Evolutionary conservation across 2,888 invertebrate genomes (phyloP).

Genomic region (Apodemia hepburni): DNA sequence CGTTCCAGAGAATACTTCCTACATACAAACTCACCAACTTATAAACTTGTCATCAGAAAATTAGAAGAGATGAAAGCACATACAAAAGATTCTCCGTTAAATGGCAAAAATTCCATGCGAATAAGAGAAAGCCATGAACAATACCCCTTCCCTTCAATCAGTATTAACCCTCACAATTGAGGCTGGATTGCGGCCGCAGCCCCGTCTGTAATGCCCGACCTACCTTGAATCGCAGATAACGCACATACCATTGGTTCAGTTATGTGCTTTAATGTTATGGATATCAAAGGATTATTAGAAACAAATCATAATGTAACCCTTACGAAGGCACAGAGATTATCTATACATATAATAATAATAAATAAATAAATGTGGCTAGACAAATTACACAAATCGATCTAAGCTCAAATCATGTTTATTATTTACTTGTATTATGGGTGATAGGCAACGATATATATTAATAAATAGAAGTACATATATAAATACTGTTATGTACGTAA

Average conservation of each 20-base stretch:
- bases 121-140: neutral
- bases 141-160: constrained; percentile 1
- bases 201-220: constrained; percentile 36
- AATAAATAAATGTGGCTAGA: no score
- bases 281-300: constrained; percentile 17
- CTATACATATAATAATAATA: no score
- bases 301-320: neutral
- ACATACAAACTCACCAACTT: no score
- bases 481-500: no score
- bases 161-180: constrained; percentile 38
- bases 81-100: constrained; percentile 1
- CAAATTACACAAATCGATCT: no score
- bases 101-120: neutral
- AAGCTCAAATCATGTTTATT: no score
- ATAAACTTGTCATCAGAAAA: no score
- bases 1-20: no score
- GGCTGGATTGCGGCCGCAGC: constrained; percentile 38
- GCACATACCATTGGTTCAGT: constrained; percentile 36
- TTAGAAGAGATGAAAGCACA: neutral
- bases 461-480: no score
- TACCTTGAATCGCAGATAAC: constrained; percentile 38
- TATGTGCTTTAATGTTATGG: constrained; percentile 25
- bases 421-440: no score
- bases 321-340: no score
- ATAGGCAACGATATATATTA: no score